Evolutionary conservation across 2,113 vertebrate genomes (phyloP), one percentile per base, ranked within the genome.

Genomic region (Stegostoma tigrinum): DNA sequence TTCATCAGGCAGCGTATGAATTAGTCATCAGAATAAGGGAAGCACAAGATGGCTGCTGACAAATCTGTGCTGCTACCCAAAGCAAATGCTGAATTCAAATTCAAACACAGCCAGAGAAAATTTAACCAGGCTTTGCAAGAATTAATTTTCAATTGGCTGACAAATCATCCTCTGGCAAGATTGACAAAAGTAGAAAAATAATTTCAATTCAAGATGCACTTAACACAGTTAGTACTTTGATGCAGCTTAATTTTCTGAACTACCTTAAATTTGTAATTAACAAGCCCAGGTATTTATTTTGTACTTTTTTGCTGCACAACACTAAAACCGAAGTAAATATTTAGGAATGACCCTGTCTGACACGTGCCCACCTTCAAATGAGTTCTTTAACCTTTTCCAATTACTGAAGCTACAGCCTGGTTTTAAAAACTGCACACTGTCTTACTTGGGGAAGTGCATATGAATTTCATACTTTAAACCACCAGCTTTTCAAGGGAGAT

Each of bases 191-290:
- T 48, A 24, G 21, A 68, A 94, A 94, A 95, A 95, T 75, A 34
- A 95, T 95, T 95, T 95, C 75, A 95, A 72, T 95, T 95, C 30
- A 72, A 75, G 38, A 45, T 95, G 45, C 68, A 72, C 93, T 70
- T 70, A 68, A 95, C 24, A 30, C 24, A 30, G 67, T 95, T 70
- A 72, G 94, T 21, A 75, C 42, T 52, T 72, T 45, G 94, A 95
- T 34, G 66, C 68, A 95, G 24, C 45, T 19, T 34, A 15, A 70
- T 72, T 48, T 48, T 72, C 52, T 52, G 68, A 70, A 75, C 27
- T 72, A 12, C 23, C 52, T 52, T 95, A 15, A 48, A 75, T 52
- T 95, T 27, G 19, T 45, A 95, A 70, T 24, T 4, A 45, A 5
- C 64, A 70, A 52, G 14, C 34, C 15, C 24, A 61, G 24, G 61